Evolutionary conservation across 1,140 invertebrate species (phyloP).

Genomic region (Plutomurus gul): DNA sequence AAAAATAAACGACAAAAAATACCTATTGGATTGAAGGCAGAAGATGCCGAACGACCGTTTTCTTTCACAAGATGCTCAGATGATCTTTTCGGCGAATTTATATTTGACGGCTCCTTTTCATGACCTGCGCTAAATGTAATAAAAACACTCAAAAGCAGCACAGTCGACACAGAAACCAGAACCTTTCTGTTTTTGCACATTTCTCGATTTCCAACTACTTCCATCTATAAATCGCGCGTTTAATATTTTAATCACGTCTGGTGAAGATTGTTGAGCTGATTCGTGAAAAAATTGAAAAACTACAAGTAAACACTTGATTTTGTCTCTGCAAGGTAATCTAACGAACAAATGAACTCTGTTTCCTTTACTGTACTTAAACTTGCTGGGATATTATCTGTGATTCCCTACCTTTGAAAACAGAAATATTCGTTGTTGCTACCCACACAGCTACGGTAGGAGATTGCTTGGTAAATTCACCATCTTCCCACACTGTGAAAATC

Average conservation of each 20-base stretch:
- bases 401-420: no score
- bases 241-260: no score
- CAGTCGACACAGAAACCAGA: background rate
- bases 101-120: background rate
- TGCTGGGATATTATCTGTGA: no score
- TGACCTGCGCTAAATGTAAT: background rate
- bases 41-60: constrained; percentile 5
- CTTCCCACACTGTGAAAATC: constrained; percentile 3
- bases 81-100: background rate
- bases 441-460: background rate
- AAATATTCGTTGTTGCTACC: no score
- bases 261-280: no score
- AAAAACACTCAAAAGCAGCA: background rate
- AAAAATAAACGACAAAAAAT: background rate
- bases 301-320: background rate
- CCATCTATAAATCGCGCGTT: no score
- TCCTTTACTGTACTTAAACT: background rate
- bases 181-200: background rate
- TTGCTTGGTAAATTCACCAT: background rate
- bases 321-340: no score
- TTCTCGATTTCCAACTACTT: background rate
- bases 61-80: background rate
- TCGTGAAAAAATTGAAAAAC: background rate
- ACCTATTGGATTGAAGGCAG: background rate
- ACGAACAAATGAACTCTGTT: background rate